These are phyloP conservation scores for Aphidius colemani DNA, from an alignment of 2,888 invertebrate species.

Conservation along the genomic window DNA sequence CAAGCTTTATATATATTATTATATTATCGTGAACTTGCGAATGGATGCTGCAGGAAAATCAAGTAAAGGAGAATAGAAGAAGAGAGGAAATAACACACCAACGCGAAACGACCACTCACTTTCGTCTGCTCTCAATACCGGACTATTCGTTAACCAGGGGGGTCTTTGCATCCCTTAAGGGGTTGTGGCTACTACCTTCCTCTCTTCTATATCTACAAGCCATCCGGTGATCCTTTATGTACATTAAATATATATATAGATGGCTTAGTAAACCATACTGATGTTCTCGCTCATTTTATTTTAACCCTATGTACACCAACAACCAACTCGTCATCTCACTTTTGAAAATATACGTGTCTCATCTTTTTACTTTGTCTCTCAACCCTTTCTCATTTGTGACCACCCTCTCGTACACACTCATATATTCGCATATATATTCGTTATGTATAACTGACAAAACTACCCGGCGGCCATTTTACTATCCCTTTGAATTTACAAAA, in stretches of 20 bases:
- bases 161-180: conserved; percentile 57
- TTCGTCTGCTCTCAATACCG: conserved; percentile 37
- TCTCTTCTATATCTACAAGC: conserved; percentile 29
- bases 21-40: not conserved
- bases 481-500: conserved; percentile 50
- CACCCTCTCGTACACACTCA: conserved; percentile 45
- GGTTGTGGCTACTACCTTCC: conserved; percentile 58
- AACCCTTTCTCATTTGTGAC: conserved; percentile 48
- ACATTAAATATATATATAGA: not conserved
- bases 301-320: conserved; percentile 28
- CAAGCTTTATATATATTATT: too few relatives aligned
- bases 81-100: conserved; percentile 32
- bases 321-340: conserved; percentile 32
- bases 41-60: conserved; percentile 19
- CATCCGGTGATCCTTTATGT: conserved; percentile 17
- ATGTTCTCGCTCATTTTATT: not conserved
- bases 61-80: conserved; percentile 23
- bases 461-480: conserved; percentile 61
- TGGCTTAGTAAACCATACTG: not conserved
- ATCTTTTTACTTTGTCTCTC: conserved; percentile 39
- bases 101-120: conserved; percentile 29
- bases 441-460: conserved; percentile 46
- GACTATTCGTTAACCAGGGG: conserved; percentile 32
- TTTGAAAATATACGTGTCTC: conserved; percentile 18
- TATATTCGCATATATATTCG: conserved; percentile 33